Evolutionary conservation across 2,888 invertebrate genomes (phyloP).

Genomic region (Branchipolynoe longqiensis): DNA sequence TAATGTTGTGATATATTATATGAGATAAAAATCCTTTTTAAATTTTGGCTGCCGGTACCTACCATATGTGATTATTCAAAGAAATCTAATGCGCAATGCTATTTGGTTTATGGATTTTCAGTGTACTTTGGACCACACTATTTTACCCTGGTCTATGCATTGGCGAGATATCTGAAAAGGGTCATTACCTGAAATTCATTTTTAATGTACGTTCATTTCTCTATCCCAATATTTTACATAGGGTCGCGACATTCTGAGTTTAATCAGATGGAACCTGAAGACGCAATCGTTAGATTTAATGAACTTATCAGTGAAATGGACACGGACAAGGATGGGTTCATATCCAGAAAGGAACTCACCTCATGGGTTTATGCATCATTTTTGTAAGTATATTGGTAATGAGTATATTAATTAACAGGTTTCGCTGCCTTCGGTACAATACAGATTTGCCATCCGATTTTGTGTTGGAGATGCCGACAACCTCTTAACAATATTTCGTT

Average conservation of each 20-base stretch:
- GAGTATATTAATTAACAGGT: background rate
- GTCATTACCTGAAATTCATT: no score
- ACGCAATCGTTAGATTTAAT: conserved; percentile 89
- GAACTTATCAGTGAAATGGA: conserved; percentile 93
- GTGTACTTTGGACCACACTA: background rate
- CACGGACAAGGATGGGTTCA: conserved; percentile 88
- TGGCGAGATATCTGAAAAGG: no score
- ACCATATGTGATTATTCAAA: background rate
- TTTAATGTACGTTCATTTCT: background rate
- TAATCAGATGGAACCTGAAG: conserved; percentile 91
- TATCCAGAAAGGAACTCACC: conserved; percentile 91
- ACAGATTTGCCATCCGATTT: no score
- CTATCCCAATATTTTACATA: conserved; percentile 10
- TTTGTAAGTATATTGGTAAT: conserved; percentile 66
- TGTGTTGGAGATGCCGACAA: no score
- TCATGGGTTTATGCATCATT: conserved; percentile 97
- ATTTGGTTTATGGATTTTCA: background rate
- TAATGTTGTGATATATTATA: no score
- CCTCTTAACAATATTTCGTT: no score
- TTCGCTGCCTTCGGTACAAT: no score
- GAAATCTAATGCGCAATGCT: background rate
- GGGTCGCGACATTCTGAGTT: conserved; percentile 85
- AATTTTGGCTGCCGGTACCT: no score
- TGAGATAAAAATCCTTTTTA: no score
- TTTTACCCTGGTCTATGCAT: no score